Percentiles rank a stretch among this genome's conserved stretches.
Evolutionary conservation across 2,888 invertebrate genomes (phyloP).

Genomic region (Gibbula magus): DNA sequence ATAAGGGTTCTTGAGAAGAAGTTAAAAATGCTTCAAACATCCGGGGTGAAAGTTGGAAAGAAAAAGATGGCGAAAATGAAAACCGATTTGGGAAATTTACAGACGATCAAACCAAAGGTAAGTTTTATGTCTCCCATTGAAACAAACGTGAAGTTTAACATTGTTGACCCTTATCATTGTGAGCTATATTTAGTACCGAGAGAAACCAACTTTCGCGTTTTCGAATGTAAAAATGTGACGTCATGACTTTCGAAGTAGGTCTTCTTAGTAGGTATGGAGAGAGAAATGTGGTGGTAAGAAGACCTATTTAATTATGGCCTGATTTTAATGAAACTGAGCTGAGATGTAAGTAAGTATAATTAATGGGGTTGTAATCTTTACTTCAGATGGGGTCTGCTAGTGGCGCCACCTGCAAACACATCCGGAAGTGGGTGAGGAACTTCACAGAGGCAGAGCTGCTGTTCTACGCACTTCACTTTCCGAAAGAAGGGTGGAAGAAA

Average conservation of each 20-base stretch:
- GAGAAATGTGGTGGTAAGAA: no score
- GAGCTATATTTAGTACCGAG: no score
- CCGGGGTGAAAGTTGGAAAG: constrained; percentile 59
- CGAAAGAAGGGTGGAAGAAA: constrained; percentile 72
- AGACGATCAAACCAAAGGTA: constrained; percentile 64
- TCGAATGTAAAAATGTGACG: no score
- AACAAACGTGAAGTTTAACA: no score
- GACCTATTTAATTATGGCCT: no score
- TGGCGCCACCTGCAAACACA: constrained; percentile 69
- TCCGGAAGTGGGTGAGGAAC: constrained; percentile 66
- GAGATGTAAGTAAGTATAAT: no score
- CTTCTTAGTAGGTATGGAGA: no score
- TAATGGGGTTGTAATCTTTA: not conserved
- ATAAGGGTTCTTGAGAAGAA: constrained; percentile 68
- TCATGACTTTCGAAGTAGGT: no score
- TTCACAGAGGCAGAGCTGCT: constrained; percentile 70
- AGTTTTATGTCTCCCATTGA: constrained; percentile 33
- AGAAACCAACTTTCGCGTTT: no score
- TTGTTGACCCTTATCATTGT: no score
- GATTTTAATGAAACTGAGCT: no score
- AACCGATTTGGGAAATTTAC: constrained; percentile 69
- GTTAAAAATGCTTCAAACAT: constrained; percentile 61
- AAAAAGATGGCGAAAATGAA: constrained; percentile 68
- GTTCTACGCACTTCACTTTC: constrained; percentile 72
- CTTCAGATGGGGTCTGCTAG: constrained; percentile 70